These are phyloP conservation scores for Felis chaus DNA, from an alignment of 2,113 vertebrate genomes.

Conservation along the genomic window DNA sequence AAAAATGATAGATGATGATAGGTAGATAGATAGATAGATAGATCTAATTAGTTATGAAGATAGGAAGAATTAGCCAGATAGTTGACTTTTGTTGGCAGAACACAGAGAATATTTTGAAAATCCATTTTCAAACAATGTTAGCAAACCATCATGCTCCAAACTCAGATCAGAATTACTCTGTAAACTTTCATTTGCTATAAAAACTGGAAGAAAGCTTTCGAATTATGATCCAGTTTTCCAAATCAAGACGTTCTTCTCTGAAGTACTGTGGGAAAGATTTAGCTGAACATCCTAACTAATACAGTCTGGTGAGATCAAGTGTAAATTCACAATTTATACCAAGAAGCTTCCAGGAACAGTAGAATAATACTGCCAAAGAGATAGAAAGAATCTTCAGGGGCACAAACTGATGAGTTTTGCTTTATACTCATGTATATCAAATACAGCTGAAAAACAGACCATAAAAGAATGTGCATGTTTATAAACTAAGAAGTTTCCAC, in stretches of 20 bases:
- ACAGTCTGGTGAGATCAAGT: background rate
- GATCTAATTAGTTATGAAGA: background rate
- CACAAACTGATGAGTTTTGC: background rate
- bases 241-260: background rate
- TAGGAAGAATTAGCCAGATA: background rate
- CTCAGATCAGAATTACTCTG: background rate
- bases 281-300: background rate
- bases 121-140: background rate
- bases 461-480: background rate
- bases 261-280: background rate
- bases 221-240: background rate
- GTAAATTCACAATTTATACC: background rate
- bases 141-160: background rate
- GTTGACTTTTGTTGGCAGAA: background rate
- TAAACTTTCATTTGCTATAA: background rate
- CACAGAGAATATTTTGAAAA: background rate
- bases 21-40: background rate
- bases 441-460: background rate
- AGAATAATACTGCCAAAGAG: background rate
- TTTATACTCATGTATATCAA: background rate
- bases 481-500: background rate
- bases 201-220: background rate
- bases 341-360: background rate
- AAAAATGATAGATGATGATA: background rate
- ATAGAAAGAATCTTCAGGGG: background rate